phyloP scores from a whole-genome alignment of 2,888 invertebrate species.

The Cataglyphis livida region DNA sequence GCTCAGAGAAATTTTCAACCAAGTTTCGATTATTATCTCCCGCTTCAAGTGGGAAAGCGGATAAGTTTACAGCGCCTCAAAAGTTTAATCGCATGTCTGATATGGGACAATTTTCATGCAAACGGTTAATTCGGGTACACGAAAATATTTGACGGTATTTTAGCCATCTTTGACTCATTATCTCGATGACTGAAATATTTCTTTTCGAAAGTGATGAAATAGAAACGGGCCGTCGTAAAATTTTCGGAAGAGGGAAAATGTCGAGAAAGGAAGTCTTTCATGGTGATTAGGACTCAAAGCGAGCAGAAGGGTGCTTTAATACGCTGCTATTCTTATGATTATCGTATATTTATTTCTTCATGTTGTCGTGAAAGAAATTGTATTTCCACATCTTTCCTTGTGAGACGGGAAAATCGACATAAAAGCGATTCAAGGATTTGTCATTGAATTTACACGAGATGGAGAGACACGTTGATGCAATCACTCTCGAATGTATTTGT shows the following conservation, averaged over 20 bases:
- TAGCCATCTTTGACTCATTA: background rate
- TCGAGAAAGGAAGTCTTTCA: background rate
- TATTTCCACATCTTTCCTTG: background rate
- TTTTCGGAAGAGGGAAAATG: background rate
- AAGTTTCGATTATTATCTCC: background rate
- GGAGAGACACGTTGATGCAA: background rate
- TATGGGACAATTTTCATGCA: background rate
- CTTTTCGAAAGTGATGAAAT: slow-evolving; percentile 3
- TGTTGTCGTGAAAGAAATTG: background rate
- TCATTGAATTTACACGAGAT: slow-evolving; percentile 25
- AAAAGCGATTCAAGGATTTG: slow-evolving; percentile 29
- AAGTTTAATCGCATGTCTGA: background rate
- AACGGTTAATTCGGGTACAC: background rate
- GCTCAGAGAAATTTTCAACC: background rate
- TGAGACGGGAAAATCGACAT: slow-evolving; percentile 13
- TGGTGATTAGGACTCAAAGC: background rate
- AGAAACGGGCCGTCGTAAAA: background rate
- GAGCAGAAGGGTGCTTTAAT: background rate
- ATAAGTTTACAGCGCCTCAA: background rate
- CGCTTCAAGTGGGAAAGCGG: background rate
- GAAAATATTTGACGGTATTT: background rate
- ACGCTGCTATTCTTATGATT: background rate
- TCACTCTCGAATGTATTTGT: background rate
- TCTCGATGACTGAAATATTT: background rate
- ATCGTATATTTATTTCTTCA: background rate